Evolutionary conservation across 2,888 invertebrate species (phyloP), one percentile per base, ranked within the genome.

Genomic region (Fragum sueziense): DNA sequence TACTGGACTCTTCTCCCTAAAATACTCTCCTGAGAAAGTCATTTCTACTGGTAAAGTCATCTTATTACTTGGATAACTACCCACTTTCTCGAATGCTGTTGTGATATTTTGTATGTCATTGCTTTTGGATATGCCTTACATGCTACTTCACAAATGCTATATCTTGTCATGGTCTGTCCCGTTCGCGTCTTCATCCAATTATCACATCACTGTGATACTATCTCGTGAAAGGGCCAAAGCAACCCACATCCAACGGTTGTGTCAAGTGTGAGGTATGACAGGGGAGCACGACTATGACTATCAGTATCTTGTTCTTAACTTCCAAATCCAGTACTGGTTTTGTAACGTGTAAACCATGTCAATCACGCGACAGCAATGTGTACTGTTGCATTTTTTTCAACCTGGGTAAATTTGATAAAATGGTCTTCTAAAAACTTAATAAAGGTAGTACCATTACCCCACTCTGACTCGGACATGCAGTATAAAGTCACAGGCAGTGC

Each of bases 221-320:
- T 14, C 14, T 37, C 59, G 27, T 2, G 27, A 59, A 59, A 14
- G 29, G 59, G 1, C 59, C 59, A 59, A 59, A 59, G 27, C 25
- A 29, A 59, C 29, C 25, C 1, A 61, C 33, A 33, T 61, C 61
- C 9, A 61, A 9, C 2, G 33, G 61, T 33, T 33, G 61, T 14
- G 31, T n/a, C 9, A 61, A 6, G n/a, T 61, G 61, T n/a, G 61
- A 61, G n/a, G 61, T 61, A n/a, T 61, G 61, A 20, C 33, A 2
- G n/a, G 61, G 61, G 3, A 61, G 20, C 14, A 33, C 33, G 20
- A 33, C 31, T 20, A 22, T 29, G 29, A 57, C 29, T 1, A n/a
- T n/a, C n/a, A n/a, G n/a, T n/a, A 57, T 14, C 17, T 57, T 27
- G 29, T 57, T 57, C 20, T 9, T 29, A 7, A 22, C 7, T 25